Conservation (phyloP, 2,113 vertebrate species). For the Turnix velox region DNA sequence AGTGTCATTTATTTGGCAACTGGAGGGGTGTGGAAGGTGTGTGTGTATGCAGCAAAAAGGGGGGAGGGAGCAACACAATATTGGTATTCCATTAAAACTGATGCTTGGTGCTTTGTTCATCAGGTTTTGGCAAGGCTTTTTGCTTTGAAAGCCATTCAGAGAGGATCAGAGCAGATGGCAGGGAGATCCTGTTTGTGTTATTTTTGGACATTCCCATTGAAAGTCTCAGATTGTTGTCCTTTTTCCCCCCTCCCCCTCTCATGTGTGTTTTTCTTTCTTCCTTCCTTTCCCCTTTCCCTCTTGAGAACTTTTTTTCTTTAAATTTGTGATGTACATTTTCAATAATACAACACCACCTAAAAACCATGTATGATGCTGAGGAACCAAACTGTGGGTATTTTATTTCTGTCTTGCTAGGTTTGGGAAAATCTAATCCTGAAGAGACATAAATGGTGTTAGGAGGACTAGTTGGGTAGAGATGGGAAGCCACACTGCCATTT, state of each 20-base stretch:
- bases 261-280: conserved; percentile 2
- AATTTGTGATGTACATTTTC: no score
- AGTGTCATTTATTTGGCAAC: conserved; percentile 70
- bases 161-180: conserved; percentile 41
- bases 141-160: conserved; percentile 60
- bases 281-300: background rate
- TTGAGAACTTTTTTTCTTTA: background rate
- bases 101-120: conserved; percentile 43
- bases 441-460: fast-evolving
- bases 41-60: background rate
- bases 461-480: background rate
- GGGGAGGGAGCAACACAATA: background rate
- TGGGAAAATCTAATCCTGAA: background rate
- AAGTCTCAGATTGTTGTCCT: conserved; percentile 45
- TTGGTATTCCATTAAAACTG: conserved; percentile 52
- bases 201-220: conserved; percentile 50
- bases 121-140: conserved; percentile 56
- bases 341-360: background rate
- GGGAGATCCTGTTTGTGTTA: conserved; percentile 60
- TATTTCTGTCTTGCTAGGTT: background rate
- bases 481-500: background rate
- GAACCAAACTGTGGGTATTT: background rate
- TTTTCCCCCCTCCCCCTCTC: background rate
- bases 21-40: conserved; percentile 59
- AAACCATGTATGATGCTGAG: background rate